These are phyloP conservation scores for Microctonus aethiopoides DNA, from an alignment of 2,888 invertebrate genomes.

Conservation along the genomic window DNA sequence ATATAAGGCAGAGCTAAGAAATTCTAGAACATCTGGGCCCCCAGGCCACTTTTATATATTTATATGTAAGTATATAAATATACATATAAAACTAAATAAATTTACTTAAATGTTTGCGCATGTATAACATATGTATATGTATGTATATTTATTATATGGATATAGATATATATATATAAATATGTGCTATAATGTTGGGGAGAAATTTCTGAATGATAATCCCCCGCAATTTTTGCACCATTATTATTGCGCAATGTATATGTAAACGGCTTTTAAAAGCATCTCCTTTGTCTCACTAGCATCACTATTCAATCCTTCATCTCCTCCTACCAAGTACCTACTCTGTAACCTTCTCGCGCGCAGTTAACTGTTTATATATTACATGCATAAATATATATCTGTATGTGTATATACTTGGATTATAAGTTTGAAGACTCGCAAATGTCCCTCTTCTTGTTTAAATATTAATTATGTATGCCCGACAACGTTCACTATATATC, in stretches of 20 bases:
- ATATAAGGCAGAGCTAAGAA: not conserved
- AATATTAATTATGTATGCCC: slow-evolving; percentile 65
- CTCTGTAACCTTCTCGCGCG: slow-evolving; percentile 21
- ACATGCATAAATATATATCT: not conserved
- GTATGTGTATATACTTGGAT: not conserved
- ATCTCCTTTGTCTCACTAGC: slow-evolving; percentile 14
- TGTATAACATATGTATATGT: not conserved
- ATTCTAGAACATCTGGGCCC: slow-evolving; percentile 21
- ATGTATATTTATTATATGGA: not conserved
- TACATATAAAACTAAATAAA: too few relatives aligned
- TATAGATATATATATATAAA: not conserved
- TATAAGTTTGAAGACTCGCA: slow-evolving; percentile 2
- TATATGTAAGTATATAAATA: not conserved
- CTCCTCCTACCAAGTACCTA: slow-evolving; percentile 16
- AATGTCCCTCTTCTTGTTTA: slow-evolving; percentile 51
- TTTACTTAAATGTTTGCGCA: too few relatives aligned
- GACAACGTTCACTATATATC: slow-evolving; percentile 47
- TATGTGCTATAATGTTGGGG: not conserved
- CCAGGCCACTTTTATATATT: not conserved
- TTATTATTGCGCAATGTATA: slow-evolving; percentile 8
- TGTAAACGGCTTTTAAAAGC: not conserved
- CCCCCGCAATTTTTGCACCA: slow-evolving; percentile 6
- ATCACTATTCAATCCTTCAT: slow-evolving; percentile 20
- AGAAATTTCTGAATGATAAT: slow-evolving; percentile 12
- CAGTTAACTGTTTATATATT: slow-evolving; percentile 8